A percentile compares a stretch with the other conserved stretches of the same genome.
These are phyloP conservation scores for Oncorhynchus tshawytscha DNA, from an alignment of 2,113 vertebrate genomes.

Conservation along the genomic window DNA sequence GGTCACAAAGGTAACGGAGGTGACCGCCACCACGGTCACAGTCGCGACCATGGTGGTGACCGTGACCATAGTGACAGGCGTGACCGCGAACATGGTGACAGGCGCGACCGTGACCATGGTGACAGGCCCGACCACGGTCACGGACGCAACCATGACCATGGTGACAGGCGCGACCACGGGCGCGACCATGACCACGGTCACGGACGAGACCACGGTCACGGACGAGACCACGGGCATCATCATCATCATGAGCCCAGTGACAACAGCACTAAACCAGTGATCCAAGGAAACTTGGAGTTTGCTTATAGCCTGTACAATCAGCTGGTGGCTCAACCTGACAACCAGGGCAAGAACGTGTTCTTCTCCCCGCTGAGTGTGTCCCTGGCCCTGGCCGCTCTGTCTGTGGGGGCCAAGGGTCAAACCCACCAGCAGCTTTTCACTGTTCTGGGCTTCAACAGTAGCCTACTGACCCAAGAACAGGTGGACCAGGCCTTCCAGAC, in stretches of 20 bases:
- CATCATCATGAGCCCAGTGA: not conserved
- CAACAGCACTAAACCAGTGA: not conserved
- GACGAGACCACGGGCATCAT: not conserved
- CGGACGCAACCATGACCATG: not conserved
- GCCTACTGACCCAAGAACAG: conserved; percentile 22
- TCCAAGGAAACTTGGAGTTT: conserved; percentile 61
- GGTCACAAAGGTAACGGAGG: not conserved
- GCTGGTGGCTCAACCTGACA: conserved; percentile 49
- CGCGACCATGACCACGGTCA: not conserved
- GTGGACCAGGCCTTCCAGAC: conserved; percentile 46
- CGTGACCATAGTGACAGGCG: no score
- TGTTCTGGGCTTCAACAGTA: conserved; percentile 58
- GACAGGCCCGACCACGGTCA: not conserved
- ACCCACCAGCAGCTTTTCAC: conserved; percentile 70
- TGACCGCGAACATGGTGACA: no score
- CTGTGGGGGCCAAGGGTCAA: conserved; percentile 63
- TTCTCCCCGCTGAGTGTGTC: conserved; percentile 79
- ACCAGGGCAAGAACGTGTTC: conserved; percentile 72
- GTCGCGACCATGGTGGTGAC: no score
- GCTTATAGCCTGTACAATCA: conserved; percentile 70
- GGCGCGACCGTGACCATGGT: no score
- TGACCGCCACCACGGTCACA: no score
- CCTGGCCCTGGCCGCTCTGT: conserved; percentile 70
- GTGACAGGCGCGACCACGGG: no score
- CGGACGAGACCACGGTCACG: not conserved